Evolutionary conservation across 2,113 vertebrate species (phyloP), one percentile per base, ranked within the genome.

Genomic region (Glaucidium brasilianum): DNA sequence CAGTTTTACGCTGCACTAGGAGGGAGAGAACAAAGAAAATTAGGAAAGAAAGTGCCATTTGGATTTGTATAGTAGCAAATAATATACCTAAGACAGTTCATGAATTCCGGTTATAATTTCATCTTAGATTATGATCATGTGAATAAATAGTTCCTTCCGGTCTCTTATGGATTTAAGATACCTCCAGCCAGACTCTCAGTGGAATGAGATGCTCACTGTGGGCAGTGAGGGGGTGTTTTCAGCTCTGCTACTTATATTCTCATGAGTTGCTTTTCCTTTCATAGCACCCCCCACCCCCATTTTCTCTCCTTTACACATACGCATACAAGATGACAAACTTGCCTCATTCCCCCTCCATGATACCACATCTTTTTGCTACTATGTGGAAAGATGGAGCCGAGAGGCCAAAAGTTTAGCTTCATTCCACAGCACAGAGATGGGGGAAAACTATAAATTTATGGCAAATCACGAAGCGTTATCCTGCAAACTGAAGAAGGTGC

Each of bases 401-500:
- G 62, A 83, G 92, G 94, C 82, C 90, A 83, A 82, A 85, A 91
- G 91, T 78, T 87, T 50, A 78, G 15, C 69, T 79, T 66, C 58
- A 53, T 72, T 79, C 80, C 69, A 76, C 9, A 56, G 34, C 77
- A 76, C 15, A 76, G 67, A 82, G 30, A 45, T 43, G 26, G 74
- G 27, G 43, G n/a, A 60, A 90, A 89, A 68, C 0, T 17, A 71
- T 56, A 76, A 49, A 96, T 85, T 79, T 91, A 85, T 88, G 81
- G 86, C 77, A 96, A 95, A 64, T 83, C 89, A 85, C 11, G 20
- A 85, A 64, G 74, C 12, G 10, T 91, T 93, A 87, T n/a, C 77
- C 92, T 82, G 71, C 85, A 93, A 93, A 92, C 71, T 73, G 82
- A 92, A 62, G 96, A 90, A 92, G 94, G 67, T 94, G 88, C 88